phyloP scores from a whole-genome alignment of 2,113 vertebrate genomes.

The Pseudorasbora parva region DNA sequence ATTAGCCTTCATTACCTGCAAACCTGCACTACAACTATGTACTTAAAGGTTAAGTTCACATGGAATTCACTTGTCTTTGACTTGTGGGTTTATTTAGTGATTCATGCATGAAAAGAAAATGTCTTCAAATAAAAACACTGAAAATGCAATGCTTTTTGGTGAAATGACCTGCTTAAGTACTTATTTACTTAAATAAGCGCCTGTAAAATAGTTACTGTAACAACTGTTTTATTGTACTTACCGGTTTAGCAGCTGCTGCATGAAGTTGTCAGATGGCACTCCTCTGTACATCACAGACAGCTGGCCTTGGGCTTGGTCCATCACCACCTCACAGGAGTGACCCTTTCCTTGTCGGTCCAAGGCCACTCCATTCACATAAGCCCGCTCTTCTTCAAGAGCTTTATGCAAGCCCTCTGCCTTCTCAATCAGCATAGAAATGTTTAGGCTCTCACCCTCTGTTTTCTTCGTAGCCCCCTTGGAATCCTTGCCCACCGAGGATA shows the following conservation, averaged over 20 bases:
- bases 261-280: slow-evolving; percentile 89
- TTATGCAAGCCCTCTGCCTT: slow-evolving; percentile 92
- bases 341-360: slow-evolving; percentile 82
- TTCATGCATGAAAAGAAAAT: not conserved
- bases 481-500: slow-evolving; percentile 75
- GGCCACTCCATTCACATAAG: slow-evolving; percentile 83
- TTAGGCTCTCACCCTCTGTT: slow-evolving; percentile 86
- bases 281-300: slow-evolving; percentile 88
- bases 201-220: not conserved
- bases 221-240: slow-evolving; percentile 63
- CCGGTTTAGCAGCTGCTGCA: slow-evolving; percentile 97
- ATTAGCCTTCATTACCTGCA: not conserved
- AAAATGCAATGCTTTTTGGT: not conserved
- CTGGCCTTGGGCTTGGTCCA: slow-evolving; percentile 83
- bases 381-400: slow-evolving; percentile 91
- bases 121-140: not conserved
- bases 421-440: slow-evolving; percentile 96
- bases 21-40: slow-evolving; percentile 10
- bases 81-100: not conserved
- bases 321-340: slow-evolving; percentile 77
- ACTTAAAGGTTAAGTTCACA: not conserved
- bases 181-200: not conserved
- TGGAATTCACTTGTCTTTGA: not conserved
- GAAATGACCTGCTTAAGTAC: not conserved
- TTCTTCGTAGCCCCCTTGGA: slow-evolving; percentile 81